Conservation (phyloP, 2,888 invertebrate genomes). For the Dynastes hyllus region DNA sequence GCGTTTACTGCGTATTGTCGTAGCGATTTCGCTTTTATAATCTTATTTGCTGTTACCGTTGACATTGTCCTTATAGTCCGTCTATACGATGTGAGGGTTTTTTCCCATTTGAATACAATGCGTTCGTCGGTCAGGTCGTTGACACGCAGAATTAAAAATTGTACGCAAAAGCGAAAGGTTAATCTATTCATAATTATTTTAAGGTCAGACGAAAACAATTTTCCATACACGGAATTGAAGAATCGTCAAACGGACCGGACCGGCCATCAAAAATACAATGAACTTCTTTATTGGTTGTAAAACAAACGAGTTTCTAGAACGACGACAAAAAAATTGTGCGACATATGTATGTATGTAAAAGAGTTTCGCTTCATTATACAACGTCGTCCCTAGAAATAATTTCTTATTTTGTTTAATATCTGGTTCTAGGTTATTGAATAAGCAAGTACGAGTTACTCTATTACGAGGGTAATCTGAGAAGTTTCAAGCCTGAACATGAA, state of each 20-base stretch:
- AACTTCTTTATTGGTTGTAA: not conserved
- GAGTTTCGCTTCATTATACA: too few species aligned
- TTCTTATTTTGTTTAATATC: too few species aligned
- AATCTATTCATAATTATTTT: conserved; percentile 6
- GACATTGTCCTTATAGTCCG: not conserved
- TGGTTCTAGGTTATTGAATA: too few species aligned
- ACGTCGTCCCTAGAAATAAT: too few species aligned
- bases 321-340: too few species aligned
- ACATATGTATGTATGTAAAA: too few species aligned
- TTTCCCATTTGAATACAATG: not conserved
- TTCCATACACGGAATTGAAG: not conserved
- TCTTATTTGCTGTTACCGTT: conserved; percentile 6
- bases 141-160: not conserved
- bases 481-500: too few species aligned
- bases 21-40: not conserved
- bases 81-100: not conserved
- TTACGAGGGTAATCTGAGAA: too few species aligned
- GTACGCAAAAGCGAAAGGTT: conserved; percentile 5
- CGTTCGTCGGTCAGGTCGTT: not conserved
- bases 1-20: not conserved
- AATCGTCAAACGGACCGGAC: not conserved
- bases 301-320: too few species aligned
- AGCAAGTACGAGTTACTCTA: too few species aligned
- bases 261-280: conserved; percentile 5
- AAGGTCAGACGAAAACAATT: conserved; percentile 8